These are phyloP conservation scores for Lordiphosa collinella DNA, from an alignment of 1,140 invertebrate species.

Conservation along the genomic window DNA sequence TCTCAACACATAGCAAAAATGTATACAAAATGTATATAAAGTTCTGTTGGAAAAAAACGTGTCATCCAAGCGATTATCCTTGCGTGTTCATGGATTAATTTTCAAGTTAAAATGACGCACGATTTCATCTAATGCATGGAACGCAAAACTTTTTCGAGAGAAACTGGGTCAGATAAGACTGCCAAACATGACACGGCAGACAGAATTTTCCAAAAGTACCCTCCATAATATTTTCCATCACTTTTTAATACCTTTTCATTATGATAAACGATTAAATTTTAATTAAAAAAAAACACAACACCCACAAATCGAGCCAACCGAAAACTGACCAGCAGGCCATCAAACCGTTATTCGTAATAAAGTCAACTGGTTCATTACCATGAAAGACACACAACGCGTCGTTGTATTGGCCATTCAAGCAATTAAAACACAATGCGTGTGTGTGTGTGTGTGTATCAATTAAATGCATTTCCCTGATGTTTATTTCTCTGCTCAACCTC, in stretches of 20 bases:
- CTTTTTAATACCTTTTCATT: slow-evolving; percentile 1
- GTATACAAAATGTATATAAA: slow-evolving; percentile 3
- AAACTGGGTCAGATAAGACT: slow-evolving; percentile 21
- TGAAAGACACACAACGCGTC: slow-evolving; percentile 1
- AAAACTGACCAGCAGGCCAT: slow-evolving; percentile 16
- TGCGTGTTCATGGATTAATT: slow-evolving; percentile 48
- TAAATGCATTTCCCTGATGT: slow-evolving; percentile 25
- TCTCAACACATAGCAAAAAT: slow-evolving; percentile 19
- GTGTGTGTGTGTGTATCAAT: slow-evolving; percentile 45
- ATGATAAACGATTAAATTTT: slow-evolving; percentile 37
- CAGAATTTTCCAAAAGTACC: slow-evolving; percentile 11
- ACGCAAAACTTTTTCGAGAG: not conserved
- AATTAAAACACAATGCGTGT: slow-evolving; percentile 54
- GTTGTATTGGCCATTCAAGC: slow-evolving; percentile 38
- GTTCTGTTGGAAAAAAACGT: slow-evolving; percentile 18
- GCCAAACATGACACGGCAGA: not conserved
- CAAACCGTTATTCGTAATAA: slow-evolving; percentile 54
- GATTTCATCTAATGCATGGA: slow-evolving; percentile 32
- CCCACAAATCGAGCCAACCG: not conserved
- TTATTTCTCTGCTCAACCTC: slow-evolving; percentile 6
- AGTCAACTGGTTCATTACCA: slow-evolving; percentile 52
- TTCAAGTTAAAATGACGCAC: slow-evolving; percentile 47
- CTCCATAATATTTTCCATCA: slow-evolving; percentile 6
- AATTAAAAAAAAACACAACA: slow-evolving; percentile 42
- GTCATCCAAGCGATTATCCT: slow-evolving; percentile 51